phyloP scores from a whole-genome alignment of 92 coral and sea anemone species.

The Phenganax subtilis region DNA sequence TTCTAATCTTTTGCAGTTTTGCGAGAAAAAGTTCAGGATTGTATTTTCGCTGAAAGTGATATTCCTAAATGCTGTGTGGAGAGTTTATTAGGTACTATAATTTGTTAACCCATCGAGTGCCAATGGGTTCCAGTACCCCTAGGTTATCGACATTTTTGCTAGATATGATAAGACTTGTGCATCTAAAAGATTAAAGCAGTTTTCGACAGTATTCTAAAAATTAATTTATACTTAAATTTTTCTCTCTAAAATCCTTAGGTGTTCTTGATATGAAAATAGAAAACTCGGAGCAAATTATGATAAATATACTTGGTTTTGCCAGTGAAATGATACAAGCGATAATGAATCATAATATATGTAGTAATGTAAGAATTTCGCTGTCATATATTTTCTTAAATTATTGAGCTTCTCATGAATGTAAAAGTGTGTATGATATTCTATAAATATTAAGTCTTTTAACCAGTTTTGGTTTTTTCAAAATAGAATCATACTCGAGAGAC shows the following conservation, averaged over 20 bases:
- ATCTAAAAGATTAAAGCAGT: too few relatives aligned
- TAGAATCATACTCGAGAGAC: constrained; percentile 9
- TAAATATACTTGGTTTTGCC: constrained; percentile 5
- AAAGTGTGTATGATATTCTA: neutral
- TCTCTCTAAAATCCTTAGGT: neutral
- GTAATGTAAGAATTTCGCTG: neutral
- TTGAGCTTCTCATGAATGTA: neutral
- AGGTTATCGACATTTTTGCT: too few relatives aligned
- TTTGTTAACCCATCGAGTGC: neutral
- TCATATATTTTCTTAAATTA: neutral
- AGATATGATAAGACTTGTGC: too few relatives aligned
- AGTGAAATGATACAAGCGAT: constrained; percentile 22
- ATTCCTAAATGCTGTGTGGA: constrained; percentile 41
- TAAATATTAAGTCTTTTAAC: neutral
- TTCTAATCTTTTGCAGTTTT: neutral
- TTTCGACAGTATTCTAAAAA: neutral
- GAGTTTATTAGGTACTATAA: constrained; percentile 9
- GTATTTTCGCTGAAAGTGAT: constrained; percentile 11
- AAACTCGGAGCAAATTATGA: neutral
- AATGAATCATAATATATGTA: constrained; percentile 4
- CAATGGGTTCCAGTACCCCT: neutral
- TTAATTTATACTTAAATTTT: neutral
- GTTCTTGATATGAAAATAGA: constrained; percentile 21
- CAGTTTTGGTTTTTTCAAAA: neutral
- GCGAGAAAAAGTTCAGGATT: constrained; percentile 3